phyloP scores from a whole-genome alignment of 2,888 invertebrate genomes.

The Reticulitermes lucifugus region DNA sequence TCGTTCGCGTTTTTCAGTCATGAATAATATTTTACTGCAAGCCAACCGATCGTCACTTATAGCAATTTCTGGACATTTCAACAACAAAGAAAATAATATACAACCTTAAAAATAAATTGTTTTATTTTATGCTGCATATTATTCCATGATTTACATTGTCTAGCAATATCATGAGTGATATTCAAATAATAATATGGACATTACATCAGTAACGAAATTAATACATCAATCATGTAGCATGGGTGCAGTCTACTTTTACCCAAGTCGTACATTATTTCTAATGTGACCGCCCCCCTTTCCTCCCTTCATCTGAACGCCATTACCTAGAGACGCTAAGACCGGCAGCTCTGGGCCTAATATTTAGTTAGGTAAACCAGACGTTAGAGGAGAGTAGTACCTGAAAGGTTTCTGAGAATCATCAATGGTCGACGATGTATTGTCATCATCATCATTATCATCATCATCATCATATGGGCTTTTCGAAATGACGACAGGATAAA shows the following conservation, averaged over 20 bases:
- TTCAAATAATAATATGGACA: background rate
- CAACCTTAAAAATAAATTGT: conserved; percentile 25
- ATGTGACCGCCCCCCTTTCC: conserved; percentile 32
- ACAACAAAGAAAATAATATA: background rate
- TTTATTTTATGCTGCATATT: conserved; percentile 8
- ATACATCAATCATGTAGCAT: background rate
- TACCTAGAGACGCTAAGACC: conserved; percentile 33
- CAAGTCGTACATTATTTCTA: conserved; percentile 48
- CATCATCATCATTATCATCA: too few relatives aligned
- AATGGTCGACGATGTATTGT: background rate
- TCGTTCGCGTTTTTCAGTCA: too few relatives aligned
- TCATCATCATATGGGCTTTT: conserved; percentile 19
- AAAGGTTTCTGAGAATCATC: conserved; percentile 19
- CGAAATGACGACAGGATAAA: conserved; percentile 9
- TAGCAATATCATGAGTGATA: conserved; percentile 7
- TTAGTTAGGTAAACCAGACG: conserved; percentile 43
- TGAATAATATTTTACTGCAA: too few relatives aligned
- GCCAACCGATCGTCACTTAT: too few relatives aligned
- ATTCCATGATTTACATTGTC: conserved; percentile 8
- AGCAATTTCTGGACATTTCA: too few relatives aligned
- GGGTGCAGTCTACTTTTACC: conserved; percentile 8
- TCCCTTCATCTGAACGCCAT: conserved; percentile 1
- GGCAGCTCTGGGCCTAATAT: conserved; percentile 48
- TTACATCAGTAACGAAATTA: background rate
- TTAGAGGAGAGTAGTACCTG: conserved; percentile 42